Evolutionary conservation across 2,113 vertebrate species (phyloP).

Genomic region (Phycodurus eques): DNA sequence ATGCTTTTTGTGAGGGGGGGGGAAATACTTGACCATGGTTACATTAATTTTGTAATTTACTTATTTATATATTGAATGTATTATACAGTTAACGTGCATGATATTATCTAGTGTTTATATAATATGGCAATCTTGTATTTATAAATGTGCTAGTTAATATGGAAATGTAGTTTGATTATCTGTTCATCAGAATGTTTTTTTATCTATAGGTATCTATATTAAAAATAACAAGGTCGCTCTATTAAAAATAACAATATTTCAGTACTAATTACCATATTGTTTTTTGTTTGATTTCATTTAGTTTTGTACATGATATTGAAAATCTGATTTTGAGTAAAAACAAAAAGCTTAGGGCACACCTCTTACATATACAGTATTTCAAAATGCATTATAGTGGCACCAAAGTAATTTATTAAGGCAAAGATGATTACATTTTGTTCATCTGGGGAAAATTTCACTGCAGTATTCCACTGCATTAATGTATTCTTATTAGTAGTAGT

Average conservation of each 20-base stretch:
- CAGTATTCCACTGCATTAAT: no score
- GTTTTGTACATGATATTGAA: neutral
- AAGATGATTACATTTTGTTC: neutral
- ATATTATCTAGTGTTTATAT: neutral
- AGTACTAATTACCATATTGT: neutral
- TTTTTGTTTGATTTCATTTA: neutral
- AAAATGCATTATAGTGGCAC: neutral
- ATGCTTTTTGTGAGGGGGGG: neutral
- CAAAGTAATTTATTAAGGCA: neutral
- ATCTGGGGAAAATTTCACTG: neutral
- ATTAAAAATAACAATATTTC: neutral
- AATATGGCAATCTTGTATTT: neutral
- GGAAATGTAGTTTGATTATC: neutral
- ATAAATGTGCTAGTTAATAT: neutral
- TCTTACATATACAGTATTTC: no score
- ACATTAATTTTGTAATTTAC: neutral
- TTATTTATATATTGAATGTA: neutral
- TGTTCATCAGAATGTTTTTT: neutral
- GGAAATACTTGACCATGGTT: neutral
- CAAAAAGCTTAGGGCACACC: neutral
- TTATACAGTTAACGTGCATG: neutral
- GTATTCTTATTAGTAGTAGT: no score
- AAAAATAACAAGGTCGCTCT: neutral
- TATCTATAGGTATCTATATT: neutral
- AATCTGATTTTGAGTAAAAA: neutral